Base-by-base conservation (phyloP, 2,113 vertebrate species). In the Notiomystis cincta region DNA sequence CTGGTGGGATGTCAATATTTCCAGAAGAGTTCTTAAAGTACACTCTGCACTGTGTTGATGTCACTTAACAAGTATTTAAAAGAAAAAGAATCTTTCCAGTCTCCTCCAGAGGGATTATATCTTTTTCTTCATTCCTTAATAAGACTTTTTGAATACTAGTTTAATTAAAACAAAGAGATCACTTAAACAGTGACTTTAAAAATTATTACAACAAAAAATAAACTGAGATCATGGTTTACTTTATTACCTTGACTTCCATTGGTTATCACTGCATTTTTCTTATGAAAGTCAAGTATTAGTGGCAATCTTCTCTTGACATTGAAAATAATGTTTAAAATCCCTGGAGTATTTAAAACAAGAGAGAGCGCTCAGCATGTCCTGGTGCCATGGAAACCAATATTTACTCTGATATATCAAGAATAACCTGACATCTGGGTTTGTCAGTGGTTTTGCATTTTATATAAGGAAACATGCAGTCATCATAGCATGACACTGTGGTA, bases 121-220 rank as follows among this genome's bases (percentile, higher is more conserved):
- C 14, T 94, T 80, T 92, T 89, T 66, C 37, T 51, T 22, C 10
- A 21, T 31, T 25, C 28, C 15, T 79, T 60, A 51, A 48, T 69
- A 90, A 73, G 33, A 47, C 14, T 61, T 92, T 89, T 78, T 81
- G 50, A 60, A 50, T 95, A 35, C 60, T 96, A 76, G 21, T 65
- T 90, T 86, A 73, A 91, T 85, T 82, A 91, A 93, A 93, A 77
- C 9, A 50, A 57, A 82, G 65, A 95, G 51, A 65, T 92, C 86
- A 90, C 51, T 82, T 85, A 58, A 90, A 86, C n/a, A 87, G 58
- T 77, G 60, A 82, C 80, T 96, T 95, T 91, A 20, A 75, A 82
- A 97, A 66, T 79, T 4, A 66, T 97, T 97, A 96, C 79, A 96
- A 90, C 64, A 92, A 92, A 97, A 97, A 95, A 87, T 73, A 77